Base-by-base conservation (phyloP, 2,797 vertebrate species). In the Sebastes goodei region DNA sequence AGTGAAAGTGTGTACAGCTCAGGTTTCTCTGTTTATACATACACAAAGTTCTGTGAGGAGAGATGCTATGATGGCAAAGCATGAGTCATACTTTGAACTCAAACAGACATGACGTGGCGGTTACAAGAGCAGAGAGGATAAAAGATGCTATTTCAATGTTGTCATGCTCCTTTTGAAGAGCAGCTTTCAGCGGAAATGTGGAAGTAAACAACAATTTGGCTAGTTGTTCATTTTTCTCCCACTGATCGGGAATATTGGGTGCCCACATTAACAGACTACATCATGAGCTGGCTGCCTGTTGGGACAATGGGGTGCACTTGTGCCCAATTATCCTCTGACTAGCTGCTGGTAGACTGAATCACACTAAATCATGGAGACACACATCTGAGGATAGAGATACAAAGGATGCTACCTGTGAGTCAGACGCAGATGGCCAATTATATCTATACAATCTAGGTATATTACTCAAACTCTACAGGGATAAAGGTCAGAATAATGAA, bases 271-370 rank as follows among this genome's bases (percentile, higher is more conserved):
- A 81, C 75, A 80, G 68, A 86, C 75, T 65, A 35, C 76, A 73
- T 83, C 74, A 67, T 72, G 78, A 86, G 78, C 80, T 57, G 71
- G 62, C 78, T 46, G 83, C 76, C 87, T 80, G 68, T 62, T 60
- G 85, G 86, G 74, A 92, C 82, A 80, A 85, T 55, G 66, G 89
- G 85, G 29, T 68, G 80, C 86, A 92, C 85, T 88, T 86, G 85
- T 81, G 86, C 70, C 69, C 88, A 85, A 88, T 92, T 91, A 92
- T 92, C 90, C 87, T 89, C 88, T 88, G 56, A 71, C 7, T 32
- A 71, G 82, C 84, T 78, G 72, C 71, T 77, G 81, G 66, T 74
- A 76, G 88, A 88, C 42, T 80, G 64, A 85, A 79, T 38, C 65
- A 60, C 52, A 76, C 64, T 85, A 87, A 86, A 81, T 89, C 86